Base-by-base conservation (phyloP, 2,888 invertebrate genomes). In the Lycocerus yunnanus region DNA sequence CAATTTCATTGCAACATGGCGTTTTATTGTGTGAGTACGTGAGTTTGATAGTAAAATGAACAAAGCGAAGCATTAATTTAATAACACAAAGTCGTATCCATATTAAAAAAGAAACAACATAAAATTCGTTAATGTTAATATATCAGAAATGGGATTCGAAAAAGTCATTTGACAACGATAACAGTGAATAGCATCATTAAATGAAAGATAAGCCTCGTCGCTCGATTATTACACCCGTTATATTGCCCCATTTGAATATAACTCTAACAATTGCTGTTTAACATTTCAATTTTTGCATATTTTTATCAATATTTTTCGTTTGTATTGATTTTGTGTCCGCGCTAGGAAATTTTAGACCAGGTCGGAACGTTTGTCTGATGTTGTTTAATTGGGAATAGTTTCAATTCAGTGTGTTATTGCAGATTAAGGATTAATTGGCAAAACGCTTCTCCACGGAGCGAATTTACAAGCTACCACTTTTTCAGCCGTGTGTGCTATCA, bases 171-270 rank as follows among this genome's bases (percentile, higher is more conserved):
- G 75, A 75, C 78, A 78, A 78, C 79, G 82, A 81, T 83, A 82
- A 81, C 82, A 78, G 81, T 78, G 78, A 78, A 81, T 81, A 79
- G 81, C 80, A 80, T 81, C 81, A 81, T 81, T 82, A 85, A 85
- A 83, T 78, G 78, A 78, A 77, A 78, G 84, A 84, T 85, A 84
- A 84, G 84, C 84, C 78, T 76, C 66, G 43, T 77, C 77, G 77
- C 75, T 79, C 82, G 82, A 81, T 83, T 84, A 84, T 84, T 82
- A 79, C 82, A 77, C 79, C 43, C 81, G 81, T 80, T 84, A 81
- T 83, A 84, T 83, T 82, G 84, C 84, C 78, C 76, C 83, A 82
- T 84, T 84, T 84, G 83, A 84, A 84, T 84, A 81, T 80, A 79
- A 78, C 81, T 78, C 76, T 77, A 80, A 80, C 82, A 82, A 82